Base-by-base conservation (phyloP, 1,140 invertebrate genomes). In the Drosophila pseudoananassae region DNA sequence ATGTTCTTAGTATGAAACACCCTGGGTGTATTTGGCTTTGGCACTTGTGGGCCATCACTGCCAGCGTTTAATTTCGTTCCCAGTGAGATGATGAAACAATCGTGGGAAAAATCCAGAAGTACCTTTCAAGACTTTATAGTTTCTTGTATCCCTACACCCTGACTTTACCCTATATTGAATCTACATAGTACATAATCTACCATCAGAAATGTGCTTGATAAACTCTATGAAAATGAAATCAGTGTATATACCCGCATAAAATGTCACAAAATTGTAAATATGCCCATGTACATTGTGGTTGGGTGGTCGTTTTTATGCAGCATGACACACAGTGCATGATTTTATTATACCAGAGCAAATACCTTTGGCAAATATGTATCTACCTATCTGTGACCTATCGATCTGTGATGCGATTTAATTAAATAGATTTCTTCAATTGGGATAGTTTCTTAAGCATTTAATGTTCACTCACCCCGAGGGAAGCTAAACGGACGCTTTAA, bases 1-100 rank as follows among this genome's bases (percentile, higher is more conserved):
- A 12, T 38, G 27, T 10, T 14, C 38, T 1, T 20, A 45, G 40
- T 45, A 45, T 46, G 38, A 46, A 17, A 47, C 9, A 0, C 1
- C n/a, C 45, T 14, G 40, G 29, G 53, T 53, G 36, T 58, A 55
- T 25, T 40, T 51, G 25, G 53, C 50, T 58, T 47, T 55, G 54
- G 75, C 78, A 87, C 82, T 85, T 85, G 78, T 78, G 55, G 69
- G 82, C 20, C 61, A 69, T 85, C 82, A 33, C 51, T 64, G 65
- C 38, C 14, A 15, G 40, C 70, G 53, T 81, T 85, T 78, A 85
- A 82, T 87, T 87, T 54, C 70, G 65, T 29, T 59, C 66, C 69
- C 77, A 65, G 66, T 43, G 40, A 17, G 52, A 38, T 57, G 20
- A 61, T 80, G 58, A 80, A 85, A 85, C 82, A 87, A 85, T 87